Evolutionary conservation across 2,888 invertebrate species (phyloP).

Genomic region (Linyphia triangularis): DNA sequence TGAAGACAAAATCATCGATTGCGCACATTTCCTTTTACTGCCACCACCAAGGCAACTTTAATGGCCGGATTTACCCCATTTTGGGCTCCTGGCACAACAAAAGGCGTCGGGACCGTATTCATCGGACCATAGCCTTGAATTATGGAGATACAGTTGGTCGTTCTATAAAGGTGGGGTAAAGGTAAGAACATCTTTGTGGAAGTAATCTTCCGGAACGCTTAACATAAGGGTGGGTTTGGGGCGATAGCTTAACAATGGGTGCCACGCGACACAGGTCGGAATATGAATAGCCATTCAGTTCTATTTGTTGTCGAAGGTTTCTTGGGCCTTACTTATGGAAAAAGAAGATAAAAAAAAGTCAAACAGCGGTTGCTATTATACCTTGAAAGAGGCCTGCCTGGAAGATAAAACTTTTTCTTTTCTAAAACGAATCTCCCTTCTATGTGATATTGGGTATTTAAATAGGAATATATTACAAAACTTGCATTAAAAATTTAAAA

Average conservation of each 20-base stretch:
- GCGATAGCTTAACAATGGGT: conserved; percentile 45
- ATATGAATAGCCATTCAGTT: conserved; percentile 50
- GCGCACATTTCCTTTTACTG: background rate
- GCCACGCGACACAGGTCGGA: conserved; percentile 58
- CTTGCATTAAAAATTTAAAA: too few relatives aligned
- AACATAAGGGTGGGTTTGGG: conserved; percentile 29
- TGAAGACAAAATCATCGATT: background rate
- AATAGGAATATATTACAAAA: too few relatives aligned
- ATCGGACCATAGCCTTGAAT: conserved; percentile 41
- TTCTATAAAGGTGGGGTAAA: background rate
- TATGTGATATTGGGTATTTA: too few relatives aligned
- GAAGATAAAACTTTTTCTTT: background rate
- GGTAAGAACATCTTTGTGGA: conserved; percentile 20
- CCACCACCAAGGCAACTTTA: background rate
- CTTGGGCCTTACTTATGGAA: background rate
- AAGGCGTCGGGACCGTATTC: conserved; percentile 8
- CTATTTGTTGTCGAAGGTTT: conserved; percentile 11
- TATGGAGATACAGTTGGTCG: conserved; percentile 8
- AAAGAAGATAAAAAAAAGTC: conserved; percentile 1
- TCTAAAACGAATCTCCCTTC: too few relatives aligned
- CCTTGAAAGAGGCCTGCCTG: background rate
- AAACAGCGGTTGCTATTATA: background rate
- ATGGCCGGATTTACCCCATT: conserved; percentile 17
- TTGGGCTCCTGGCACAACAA: conserved; percentile 12
- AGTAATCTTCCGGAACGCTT: conserved; percentile 59